Conservation (phyloP, 2,113 vertebrate genomes). For the Leptosomus discolor region DNA sequence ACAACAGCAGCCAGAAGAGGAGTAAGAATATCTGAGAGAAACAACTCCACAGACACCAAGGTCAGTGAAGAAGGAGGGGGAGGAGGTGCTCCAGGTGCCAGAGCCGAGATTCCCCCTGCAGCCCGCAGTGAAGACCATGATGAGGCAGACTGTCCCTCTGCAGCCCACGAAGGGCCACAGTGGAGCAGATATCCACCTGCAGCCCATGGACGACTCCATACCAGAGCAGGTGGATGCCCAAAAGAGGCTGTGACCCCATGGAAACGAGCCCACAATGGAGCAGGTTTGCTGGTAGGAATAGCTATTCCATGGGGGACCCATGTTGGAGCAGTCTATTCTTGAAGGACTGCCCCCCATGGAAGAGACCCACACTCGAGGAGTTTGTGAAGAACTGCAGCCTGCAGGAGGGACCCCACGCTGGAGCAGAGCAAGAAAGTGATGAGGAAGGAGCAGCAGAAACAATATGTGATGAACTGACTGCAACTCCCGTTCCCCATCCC, state of each 20-base stretch:
- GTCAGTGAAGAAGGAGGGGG: no score
- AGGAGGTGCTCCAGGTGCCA: no score
- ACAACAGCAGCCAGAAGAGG: not conserved
- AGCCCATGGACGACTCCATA: not conserved
- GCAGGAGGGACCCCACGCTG: not conserved
- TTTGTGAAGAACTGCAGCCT: not conserved
- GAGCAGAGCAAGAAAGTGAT: not conserved
- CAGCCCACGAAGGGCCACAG: no score
- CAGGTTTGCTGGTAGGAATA: not conserved
- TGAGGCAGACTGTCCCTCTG: no score
- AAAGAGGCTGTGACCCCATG: not conserved
- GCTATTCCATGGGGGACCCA: not conserved
- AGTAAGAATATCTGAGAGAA: no score
- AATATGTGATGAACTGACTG: not conserved
- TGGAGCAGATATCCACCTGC: not conserved
- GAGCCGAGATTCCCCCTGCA: no score
- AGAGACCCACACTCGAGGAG: not conserved
- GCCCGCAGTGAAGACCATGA: no score
- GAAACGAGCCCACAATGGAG: fast-evolving
- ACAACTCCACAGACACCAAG: no score
- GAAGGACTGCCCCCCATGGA: not conserved
- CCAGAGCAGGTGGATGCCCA: no score
- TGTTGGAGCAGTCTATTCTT: no score
- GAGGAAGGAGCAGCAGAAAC: not conserved
- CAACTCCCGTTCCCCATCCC: not conserved